These are phyloP conservation scores for Cerceris rybyensis DNA, from an alignment of 2,888 invertebrate species.

Conservation along the genomic window DNA sequence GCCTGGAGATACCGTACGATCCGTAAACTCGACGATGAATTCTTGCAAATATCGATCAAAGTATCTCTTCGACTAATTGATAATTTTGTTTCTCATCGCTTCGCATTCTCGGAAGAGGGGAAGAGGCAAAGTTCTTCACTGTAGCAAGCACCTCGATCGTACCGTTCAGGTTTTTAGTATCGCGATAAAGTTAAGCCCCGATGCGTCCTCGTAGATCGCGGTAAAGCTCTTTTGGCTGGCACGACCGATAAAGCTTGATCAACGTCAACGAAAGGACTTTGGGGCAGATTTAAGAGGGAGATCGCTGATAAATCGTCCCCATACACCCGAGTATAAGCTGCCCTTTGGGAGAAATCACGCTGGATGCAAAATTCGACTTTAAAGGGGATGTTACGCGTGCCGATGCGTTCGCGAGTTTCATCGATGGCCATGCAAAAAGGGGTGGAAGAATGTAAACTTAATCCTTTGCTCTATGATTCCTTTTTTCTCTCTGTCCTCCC, in stretches of 20 bases:
- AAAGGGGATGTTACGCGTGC: too few relatives aligned
- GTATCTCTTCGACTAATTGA: too few relatives aligned
- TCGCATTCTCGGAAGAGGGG: not conserved
- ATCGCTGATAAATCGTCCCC: constrained; percentile 19
- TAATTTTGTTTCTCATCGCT: not conserved
- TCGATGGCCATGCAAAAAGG: too few relatives aligned
- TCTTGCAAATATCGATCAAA: too few relatives aligned
- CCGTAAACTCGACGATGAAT: too few relatives aligned
- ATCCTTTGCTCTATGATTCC: too few relatives aligned
- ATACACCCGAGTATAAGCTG: not conserved
- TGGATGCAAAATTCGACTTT: too few relatives aligned
- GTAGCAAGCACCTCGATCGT: constrained; percentile 31
- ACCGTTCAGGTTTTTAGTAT: not conserved
- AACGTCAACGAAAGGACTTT: constrained; percentile 34
- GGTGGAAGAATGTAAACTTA: too few relatives aligned
- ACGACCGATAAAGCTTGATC: constrained; percentile 48
- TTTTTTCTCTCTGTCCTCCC: too few relatives aligned
- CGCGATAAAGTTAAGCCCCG: constrained; percentile 11
- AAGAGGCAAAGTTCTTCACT: not conserved
- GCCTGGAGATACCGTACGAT: too few relatives aligned
- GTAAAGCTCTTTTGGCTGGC: constrained; percentile 31
- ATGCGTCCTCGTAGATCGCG: constrained; percentile 34
- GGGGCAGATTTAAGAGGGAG: constrained; percentile 30
- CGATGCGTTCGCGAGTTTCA: too few relatives aligned
- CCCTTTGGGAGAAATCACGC: too few relatives aligned